Base-by-base conservation (phyloP, 1,140 invertebrate genomes). In the Lysiphlebus fabarum region DNA sequence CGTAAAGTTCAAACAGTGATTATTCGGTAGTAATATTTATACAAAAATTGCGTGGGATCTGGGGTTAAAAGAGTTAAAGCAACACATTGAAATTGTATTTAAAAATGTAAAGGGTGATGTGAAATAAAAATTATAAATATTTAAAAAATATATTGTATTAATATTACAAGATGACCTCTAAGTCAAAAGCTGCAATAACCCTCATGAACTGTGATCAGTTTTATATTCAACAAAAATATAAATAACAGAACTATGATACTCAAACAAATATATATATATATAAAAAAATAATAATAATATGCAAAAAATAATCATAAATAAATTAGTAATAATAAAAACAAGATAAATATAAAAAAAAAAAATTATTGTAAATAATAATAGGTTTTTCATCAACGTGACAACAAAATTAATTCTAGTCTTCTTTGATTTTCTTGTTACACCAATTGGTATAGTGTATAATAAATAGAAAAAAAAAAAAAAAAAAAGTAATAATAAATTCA, bases 121-220 rank as follows among this genome's bases (percentile, higher is more conserved):
- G 4, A 45, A 45, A 45, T 2, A 5, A 17, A 36, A 34, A 45
- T 37, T 49, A 51, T 44, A 17, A 43, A 55, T 34, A 44, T 34
- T 17, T 11, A 17, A 17, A 11, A 26, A 56, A 42, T 48, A 48
- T 34, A 56, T 44, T 37, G 49, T 34, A 38, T 8, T 62, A 65
- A 62, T 65, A 65, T 62, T 61, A 17, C 40, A 26, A 62, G 56
- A 53, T 62, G 56, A 65, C 59, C 60, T 49, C 53, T 60, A 60
- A 60, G 38, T 60, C 40, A 60, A 45, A 61, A 37, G 41, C 47
- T 45, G 17, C 34, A 38, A 40, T 12, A 45, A 51, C 59, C 56
- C 47, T 4, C 45, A 40, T 61, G 59, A 64, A 61, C 59, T 55
- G 49, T 49, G 62, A 55, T 64, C 62, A 64, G 51, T 58, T 64